Conservation (phyloP, 2,113 vertebrate genomes). For the Xerus inauris region DNA sequence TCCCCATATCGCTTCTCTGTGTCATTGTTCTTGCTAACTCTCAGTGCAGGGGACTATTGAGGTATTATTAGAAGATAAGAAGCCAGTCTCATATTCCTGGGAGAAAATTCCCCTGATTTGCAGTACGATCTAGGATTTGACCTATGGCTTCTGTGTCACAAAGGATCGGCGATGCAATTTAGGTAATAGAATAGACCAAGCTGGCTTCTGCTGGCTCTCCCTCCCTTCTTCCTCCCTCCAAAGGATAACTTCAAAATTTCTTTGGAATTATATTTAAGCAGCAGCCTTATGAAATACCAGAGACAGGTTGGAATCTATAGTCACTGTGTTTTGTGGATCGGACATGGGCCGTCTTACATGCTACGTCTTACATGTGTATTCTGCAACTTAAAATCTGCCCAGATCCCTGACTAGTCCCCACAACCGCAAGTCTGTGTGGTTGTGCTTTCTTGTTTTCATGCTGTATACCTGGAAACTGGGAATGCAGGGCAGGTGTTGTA, state of each 20-base stretch:
- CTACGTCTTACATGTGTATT: too few relatives aligned
- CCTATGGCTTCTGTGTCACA: neutral
- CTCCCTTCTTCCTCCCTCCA: neutral
- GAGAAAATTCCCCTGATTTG: constrained; percentile 47
- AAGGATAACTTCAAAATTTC: neutral
- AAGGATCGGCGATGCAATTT: neutral
- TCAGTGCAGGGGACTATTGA: neutral
- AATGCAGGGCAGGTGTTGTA: neutral
- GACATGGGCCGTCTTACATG: neutral
- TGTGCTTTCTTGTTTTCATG: too few relatives aligned
- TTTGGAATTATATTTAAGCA: neutral
- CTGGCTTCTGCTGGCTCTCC: neutral
- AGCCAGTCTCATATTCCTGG: neutral
- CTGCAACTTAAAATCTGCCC: too few relatives aligned
- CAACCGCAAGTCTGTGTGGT: too few relatives aligned
- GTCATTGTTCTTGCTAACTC: neutral
- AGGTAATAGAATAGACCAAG: too few relatives aligned
- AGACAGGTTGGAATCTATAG: neutral
- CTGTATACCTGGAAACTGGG: too few relatives aligned
- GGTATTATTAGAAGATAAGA: neutral
- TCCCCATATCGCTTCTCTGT: rapidly evolving
- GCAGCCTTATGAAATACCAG: neutral
- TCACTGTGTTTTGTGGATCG: neutral
- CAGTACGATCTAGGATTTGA: constrained; percentile 60
- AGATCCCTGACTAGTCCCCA: too few relatives aligned